phyloP scores from a whole-genome alignment of 2,888 invertebrate species.

The Ochropleura plecta region DNA sequence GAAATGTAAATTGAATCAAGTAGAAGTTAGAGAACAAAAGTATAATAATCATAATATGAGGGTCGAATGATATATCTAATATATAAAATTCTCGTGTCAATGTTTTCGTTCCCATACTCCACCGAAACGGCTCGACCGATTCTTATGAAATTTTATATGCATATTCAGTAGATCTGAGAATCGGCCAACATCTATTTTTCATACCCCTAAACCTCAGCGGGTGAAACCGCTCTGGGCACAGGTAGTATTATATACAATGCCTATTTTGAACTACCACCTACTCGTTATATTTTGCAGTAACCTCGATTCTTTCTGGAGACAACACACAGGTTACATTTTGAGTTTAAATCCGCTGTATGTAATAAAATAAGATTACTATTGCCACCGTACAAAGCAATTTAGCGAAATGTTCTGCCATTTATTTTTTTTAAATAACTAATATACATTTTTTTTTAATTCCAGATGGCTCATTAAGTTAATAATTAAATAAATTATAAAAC shows the following conservation, averaged over 20 bases:
- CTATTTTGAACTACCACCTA: neutral
- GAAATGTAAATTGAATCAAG: conserved; percentile 14
- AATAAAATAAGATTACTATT: neutral
- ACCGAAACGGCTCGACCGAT: too few species aligned
- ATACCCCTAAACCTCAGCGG: too few species aligned
- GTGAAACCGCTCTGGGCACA: too few species aligned
- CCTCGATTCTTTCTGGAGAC: neutral
- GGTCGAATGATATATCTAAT: too few species aligned
- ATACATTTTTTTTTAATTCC: neutral
- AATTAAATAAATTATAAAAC: conserved; percentile 1
- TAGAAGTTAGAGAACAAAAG: neutral
- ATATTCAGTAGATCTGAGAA: too few species aligned
- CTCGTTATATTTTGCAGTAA: neutral
- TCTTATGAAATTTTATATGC: too few species aligned
- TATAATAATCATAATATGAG: conserved; percentile 12
- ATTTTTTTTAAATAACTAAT: neutral
- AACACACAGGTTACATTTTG: conserved; percentile 2
- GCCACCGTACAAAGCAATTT: neutral
- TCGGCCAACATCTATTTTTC: too few species aligned
- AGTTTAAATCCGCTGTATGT: neutral
- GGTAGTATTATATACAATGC: too few species aligned
- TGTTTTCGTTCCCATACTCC: too few species aligned
- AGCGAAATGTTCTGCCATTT: neutral
- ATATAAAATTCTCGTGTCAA: too few species aligned
- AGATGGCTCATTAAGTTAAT: neutral